Conservation (phyloP, 2,797 vertebrate species). For the Sandelia bainsii region DNA sequence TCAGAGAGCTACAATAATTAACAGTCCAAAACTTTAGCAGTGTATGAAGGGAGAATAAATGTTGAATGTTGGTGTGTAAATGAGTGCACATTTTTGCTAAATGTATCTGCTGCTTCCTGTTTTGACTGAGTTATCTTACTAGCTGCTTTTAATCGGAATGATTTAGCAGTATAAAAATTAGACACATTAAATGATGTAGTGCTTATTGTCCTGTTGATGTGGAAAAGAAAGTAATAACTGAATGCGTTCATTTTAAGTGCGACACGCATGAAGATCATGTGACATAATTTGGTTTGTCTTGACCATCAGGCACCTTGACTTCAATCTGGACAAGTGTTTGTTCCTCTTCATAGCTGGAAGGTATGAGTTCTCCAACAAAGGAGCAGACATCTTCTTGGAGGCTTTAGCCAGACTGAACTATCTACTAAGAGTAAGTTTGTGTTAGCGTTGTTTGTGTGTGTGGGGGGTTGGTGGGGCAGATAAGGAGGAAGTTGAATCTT, state of each 20-base stretch:
- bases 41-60: background rate
- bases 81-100: background rate
- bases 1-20: slow-evolving; percentile 56
- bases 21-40: background rate
- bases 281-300: background rate
- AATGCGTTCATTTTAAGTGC: background rate
- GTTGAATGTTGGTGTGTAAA: background rate
- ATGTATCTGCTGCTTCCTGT: background rate
- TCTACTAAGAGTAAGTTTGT: slow-evolving; percentile 86
- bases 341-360: slow-evolving; percentile 95
- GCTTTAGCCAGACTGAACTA: slow-evolving; percentile 94
- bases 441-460: background rate
- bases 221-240: background rate
- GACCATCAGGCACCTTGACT: slow-evolving; percentile 89
- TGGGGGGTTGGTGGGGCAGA: background rate
- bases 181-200: background rate
- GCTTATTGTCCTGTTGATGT: background rate
- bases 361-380: slow-evolving; percentile 96
- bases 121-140: background rate
- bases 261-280: background rate
- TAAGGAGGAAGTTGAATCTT: background rate
- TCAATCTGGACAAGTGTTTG: slow-evolving; percentile 94
- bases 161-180: background rate
- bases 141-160: background rate
- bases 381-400: slow-evolving; percentile 93